Base-by-base conservation (phyloP, 2,888 invertebrate genomes). In the Andrena flavipes region DNA sequence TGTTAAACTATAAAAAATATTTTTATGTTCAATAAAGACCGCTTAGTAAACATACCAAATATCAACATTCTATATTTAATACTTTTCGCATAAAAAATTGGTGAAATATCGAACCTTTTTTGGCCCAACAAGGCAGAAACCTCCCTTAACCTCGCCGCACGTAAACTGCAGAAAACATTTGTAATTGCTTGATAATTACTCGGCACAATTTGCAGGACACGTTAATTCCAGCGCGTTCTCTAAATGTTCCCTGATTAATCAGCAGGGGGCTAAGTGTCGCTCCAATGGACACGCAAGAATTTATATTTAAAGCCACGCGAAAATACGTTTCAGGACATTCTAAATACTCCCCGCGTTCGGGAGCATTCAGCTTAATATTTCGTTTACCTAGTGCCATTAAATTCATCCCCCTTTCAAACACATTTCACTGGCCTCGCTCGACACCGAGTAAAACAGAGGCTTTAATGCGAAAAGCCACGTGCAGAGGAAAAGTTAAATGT, bases 121-220 rank as follows among this genome's bases (percentile, higher is more conserved):
- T n/a, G n/a, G n/a, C n/a, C n/a, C n/a, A n/a, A n/a, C n/a, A n/a
- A n/a, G n/a, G n/a, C n/a, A n/a, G n/a, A n/a, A n/a, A n/a, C n/a
- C n/a, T n/a, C n/a, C n/a, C n/a, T n/a, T n/a, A 49, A 56, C 69
- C 35, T 23, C 20, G 35, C 26, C 54, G 59, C 16, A 49, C n/a
- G 30, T 4, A 33, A 16, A 59, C 23, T 49, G 13, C 42, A 20
- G 51, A 62, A 63, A 76, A 20, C 30, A 20, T 29, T 64, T 6
- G 79, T 64, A 76, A 79, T 79, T 70, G 76, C 76, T 29, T 2
- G 78, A 79, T 54, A 79, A 79, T 79, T 79, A 76, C 67, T 56
- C 64, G 54, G n/a, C 7, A 6, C 16, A n/a, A 29, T 49, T 23
- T 29, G 33, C 26, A 5, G 16, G 48, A 20, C 54, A 33, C 62